Base-by-base conservation (phyloP, 2,797 vertebrate genomes). In the Typhlichthys eigenmanni region DNA sequence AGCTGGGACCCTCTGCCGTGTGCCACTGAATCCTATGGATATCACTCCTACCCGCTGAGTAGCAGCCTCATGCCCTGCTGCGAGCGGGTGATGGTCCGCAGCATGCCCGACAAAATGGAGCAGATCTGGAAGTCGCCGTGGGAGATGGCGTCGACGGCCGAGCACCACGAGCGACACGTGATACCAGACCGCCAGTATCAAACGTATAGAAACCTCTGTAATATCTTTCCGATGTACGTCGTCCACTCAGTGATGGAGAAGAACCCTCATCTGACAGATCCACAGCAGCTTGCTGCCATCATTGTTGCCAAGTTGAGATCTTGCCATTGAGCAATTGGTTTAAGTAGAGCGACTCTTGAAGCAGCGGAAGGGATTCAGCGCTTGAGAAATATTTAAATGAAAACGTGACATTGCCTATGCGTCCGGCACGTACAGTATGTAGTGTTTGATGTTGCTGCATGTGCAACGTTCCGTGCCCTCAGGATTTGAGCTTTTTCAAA, bases 81-180 rank as follows among this genome's bases (percentile, higher is more conserved):
- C 0, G 97, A 99, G 71, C 93, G 96, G 49, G 96, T 98, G 60
- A 98, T 99, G 96, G 96, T 98, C 43, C 93, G 98, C 67, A 99
- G 98, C 77, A 95, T 99, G 95, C 98, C 98, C 24, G 98, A 99
- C 78, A 99, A 98, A 92, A 99, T 99, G 96, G 98, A 99, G 74
- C 98, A 99, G 16, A 95, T 98, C 77, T 98, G 97, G 97, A 93
- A 92, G 77, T 96, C 93, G 16, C 96, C 97, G 5, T 98, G 97
- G 96, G 95, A 96, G 72, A 92, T 86, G 65, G 87, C 92, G 52
- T 79, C 89, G 38, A 75, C 76, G 59, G 77, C 68, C 11, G 96
- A 98, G 79, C 95, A 94, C 38, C 94, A 90, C 67, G 96, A 98
- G 71, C 95, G 94, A 56, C 94, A 94, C 16, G 86, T 94, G 68